Percentiles rank a stretch among this genome's conserved stretches.
Evolutionary conservation across 2,113 vertebrate genomes (phyloP).

Genomic region (Ictalurus punctatus): DNA sequence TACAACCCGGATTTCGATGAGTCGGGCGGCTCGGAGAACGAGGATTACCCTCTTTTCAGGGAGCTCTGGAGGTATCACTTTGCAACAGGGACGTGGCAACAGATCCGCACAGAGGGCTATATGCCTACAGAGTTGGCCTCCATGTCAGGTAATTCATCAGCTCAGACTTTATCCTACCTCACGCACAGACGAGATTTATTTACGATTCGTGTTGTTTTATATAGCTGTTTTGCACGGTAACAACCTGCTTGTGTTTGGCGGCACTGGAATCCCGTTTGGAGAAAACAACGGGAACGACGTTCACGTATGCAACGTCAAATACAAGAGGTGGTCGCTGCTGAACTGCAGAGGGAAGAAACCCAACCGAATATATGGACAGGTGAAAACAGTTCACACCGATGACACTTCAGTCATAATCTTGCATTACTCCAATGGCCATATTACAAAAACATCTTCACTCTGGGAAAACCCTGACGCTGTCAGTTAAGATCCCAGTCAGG

Average conservation of each 20-base stretch:
- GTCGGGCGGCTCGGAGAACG: conserved; percentile 90
- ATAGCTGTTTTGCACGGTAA: conserved; percentile 94
- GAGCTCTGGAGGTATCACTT: conserved; percentile 98
- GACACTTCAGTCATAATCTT: not conserved
- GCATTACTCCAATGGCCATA: not conserved
- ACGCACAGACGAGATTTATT: not conserved
- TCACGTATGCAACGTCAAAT: conserved; percentile 95
- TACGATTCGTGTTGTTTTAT: not conserved
- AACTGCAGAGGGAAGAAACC: conserved; percentile 96
- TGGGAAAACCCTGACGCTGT: no score
- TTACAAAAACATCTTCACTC: not conserved
- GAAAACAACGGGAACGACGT: conserved; percentile 96
- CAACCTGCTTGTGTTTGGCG: conserved; percentile 95
- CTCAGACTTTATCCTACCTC: not conserved
- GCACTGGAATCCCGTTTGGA: conserved; percentile 95
- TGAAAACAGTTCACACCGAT: conserved; percentile 53
- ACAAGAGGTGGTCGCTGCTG: conserved; percentile 93
- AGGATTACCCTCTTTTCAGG: conserved; percentile 94
- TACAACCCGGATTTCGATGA: conserved; percentile 97
- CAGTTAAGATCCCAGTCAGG: no score
- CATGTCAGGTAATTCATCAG: conserved; percentile 85
- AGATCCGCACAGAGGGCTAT: conserved; percentile 93
- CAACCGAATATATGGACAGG: conserved; percentile 96
- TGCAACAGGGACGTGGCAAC: conserved; percentile 93
- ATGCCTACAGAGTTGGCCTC: conserved; percentile 97